Percentiles rank a stretch among this genome's conserved stretches.
Conservation (phyloP, 2,113 vertebrate species). For the Chaetodon trifascialis region DNA sequence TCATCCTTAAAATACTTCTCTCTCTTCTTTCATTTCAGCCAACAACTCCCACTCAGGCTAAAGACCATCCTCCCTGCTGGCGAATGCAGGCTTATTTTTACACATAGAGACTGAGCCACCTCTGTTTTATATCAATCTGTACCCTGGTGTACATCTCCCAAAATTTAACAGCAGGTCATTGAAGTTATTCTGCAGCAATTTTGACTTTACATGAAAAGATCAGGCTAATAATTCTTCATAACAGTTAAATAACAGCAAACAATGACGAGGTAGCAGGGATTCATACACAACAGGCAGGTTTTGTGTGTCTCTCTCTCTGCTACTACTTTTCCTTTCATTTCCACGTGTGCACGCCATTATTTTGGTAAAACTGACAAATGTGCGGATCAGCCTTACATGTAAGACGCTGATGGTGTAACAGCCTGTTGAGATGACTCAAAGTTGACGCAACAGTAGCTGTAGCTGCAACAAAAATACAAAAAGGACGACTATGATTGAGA, state of each 20-base stretch:
- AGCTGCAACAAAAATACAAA: neutral
- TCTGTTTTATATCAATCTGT: slow-evolving; percentile 40
- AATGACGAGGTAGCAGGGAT: neutral
- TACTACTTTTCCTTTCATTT: neutral
- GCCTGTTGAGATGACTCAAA: slow-evolving; percentile 8
- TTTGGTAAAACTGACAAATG: neutral
- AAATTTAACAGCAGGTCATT: neutral
- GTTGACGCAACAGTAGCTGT: neutral
- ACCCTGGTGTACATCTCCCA: neutral
- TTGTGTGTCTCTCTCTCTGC: neutral
- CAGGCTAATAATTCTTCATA: neutral
- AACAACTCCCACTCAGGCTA: slow-evolving; percentile 76
- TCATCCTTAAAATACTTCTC: slow-evolving; percentile 65
- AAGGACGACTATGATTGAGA: neutral
- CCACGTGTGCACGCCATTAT: neutral
- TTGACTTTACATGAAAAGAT: neutral
- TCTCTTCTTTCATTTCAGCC: slow-evolving; percentile 64
- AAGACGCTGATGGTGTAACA: neutral
- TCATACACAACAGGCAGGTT: neutral
- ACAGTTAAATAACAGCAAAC: neutral
- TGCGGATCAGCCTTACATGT: neutral
- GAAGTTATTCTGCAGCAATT: neutral
- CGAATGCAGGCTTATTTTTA: slow-evolving; percentile 58
- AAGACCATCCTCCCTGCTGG: slow-evolving; percentile 73
- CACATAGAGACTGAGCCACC: slow-evolving; percentile 35